These are phyloP conservation scores for Lampris megalopsis DNA, from an alignment of 2,113 vertebrate genomes.

Conservation along the genomic window DNA sequence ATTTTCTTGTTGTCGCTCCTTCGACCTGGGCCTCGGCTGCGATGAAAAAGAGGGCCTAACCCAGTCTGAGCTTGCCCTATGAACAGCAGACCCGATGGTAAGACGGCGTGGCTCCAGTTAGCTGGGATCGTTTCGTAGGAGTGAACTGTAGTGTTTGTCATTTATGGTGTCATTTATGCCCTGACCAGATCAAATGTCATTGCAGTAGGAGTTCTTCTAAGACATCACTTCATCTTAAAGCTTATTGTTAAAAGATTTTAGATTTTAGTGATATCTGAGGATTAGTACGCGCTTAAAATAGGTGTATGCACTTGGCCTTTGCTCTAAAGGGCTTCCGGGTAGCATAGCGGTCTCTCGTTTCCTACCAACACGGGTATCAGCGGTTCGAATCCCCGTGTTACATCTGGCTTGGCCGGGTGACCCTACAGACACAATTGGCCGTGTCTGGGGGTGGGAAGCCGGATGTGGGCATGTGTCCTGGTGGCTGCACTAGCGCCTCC, in stretches of 20 bases:
- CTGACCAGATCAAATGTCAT: no score
- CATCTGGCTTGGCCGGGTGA: no score
- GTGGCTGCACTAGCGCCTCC: no score
- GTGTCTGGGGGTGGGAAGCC: no score
- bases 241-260: no score
- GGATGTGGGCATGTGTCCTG: no score
- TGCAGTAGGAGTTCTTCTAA: no score
- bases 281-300: background rate
- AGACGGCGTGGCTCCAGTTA: slow-evolving; percentile 55
- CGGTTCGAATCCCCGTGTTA: no score
- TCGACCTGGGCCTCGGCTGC: slow-evolving; percentile 64
- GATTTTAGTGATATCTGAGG: background rate
- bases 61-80: slow-evolving; percentile 83
- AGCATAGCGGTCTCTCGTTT: no score
- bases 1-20: slow-evolving; percentile 50
- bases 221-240: no score
- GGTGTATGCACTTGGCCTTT: slow-evolving; percentile 7
- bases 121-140: slow-evolving; percentile 7
- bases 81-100: slow-evolving; percentile 90
- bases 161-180: background rate
- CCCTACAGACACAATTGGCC: no score
- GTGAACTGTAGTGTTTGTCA: slow-evolving; percentile 5
- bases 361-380: no score
- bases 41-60: slow-evolving; percentile 86
- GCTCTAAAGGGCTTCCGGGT: background rate